Evolutionary conservation across 2,888 invertebrate species (phyloP).

Genomic region (Endomychus coccineus): DNA sequence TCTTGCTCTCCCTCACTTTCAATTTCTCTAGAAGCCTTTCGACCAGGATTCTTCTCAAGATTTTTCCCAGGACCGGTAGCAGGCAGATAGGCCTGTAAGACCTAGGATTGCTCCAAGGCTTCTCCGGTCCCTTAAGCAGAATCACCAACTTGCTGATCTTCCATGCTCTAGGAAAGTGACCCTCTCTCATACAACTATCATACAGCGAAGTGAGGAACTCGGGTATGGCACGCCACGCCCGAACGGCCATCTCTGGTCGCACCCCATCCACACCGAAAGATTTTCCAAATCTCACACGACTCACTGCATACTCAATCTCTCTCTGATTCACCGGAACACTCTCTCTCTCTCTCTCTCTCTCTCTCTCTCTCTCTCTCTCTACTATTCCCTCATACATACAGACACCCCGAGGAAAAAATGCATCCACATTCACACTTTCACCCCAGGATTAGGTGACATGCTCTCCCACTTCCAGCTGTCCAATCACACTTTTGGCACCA

Average conservation of each 20-base stretch:
- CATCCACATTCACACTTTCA: no score
- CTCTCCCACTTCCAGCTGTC: slow-evolving; percentile 1
- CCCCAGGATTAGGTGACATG: slow-evolving; percentile 7
- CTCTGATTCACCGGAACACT: no score
- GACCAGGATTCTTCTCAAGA: slow-evolving; percentile 13
- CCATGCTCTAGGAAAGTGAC: slow-evolving; percentile 5
- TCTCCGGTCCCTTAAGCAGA: slow-evolving; percentile 5
- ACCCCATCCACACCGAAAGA: slow-evolving; percentile 16
- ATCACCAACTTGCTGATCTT: slow-evolving; percentile 3
- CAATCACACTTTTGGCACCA: neutral
- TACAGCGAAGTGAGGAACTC: slow-evolving; percentile 8
- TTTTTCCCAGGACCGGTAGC: slow-evolving; percentile 10
- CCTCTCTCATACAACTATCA: slow-evolving; percentile 3
- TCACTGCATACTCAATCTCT: slow-evolving; percentile 4
- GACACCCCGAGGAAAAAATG: no score
- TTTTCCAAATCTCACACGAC: no score
- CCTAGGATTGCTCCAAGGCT: neutral
- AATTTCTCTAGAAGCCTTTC: neutral
- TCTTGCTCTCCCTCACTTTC: neutral
- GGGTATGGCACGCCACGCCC: neutral
- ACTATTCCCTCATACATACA: no score
- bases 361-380: no score
- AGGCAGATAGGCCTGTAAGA: slow-evolving; percentile 12
- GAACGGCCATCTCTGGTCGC: slow-evolving; percentile 1
- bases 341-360: no score